A percentile compares a stretch with the other conserved stretches of the same genome.
Conservation (phyloP, 2,888 invertebrate genomes). For the Atrina japonica region DNA sequence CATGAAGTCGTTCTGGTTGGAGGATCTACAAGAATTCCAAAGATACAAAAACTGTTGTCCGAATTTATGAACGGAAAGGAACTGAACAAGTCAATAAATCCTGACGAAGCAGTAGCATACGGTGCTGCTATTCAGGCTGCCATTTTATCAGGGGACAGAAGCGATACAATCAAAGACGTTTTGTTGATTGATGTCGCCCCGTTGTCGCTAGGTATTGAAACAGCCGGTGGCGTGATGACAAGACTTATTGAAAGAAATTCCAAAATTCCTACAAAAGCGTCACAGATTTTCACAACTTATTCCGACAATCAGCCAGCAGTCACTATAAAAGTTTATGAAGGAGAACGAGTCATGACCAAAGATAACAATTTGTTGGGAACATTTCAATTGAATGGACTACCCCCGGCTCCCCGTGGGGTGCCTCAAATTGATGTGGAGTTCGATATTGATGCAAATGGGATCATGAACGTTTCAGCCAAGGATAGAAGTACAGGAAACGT, state of each 20-base stretch:
- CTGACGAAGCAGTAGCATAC: slow-evolving; percentile 97
- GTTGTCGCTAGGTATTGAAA: slow-evolving; percentile 80
- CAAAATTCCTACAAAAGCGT: slow-evolving; percentile 76
- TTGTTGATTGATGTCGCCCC: slow-evolving; percentile 86
- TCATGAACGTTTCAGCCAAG: slow-evolving; percentile 82
- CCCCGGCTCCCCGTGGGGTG: slow-evolving; percentile 75
- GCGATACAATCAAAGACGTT: slow-evolving; percentile 89
- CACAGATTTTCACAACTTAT: slow-evolving; percentile 89
- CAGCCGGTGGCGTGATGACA: slow-evolving; percentile 76
- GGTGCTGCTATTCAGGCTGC: slow-evolving; percentile 77
- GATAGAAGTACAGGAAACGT: slow-evolving; percentile 90
- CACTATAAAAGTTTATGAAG: slow-evolving; percentile 88
- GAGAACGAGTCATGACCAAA: slow-evolving; percentile 96
- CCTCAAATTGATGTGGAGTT: slow-evolving; percentile 85
- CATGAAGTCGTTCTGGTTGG: slow-evolving; percentile 92
- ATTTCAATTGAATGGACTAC: slow-evolving; percentile 74
- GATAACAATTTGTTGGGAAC: slow-evolving; percentile 87
- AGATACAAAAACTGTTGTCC: slow-evolving; percentile 74
- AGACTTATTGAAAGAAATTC: slow-evolving; percentile 70
- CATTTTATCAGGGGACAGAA: slow-evolving; percentile 87
- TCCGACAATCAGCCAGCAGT: slow-evolving; percentile 88
- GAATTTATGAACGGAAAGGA: slow-evolving; percentile 74
- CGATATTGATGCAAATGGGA: slow-evolving; percentile 94
- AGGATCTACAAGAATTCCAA: slow-evolving; percentile 81
- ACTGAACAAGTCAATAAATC: slow-evolving; percentile 86